Evolutionary conservation across 2,797 vertebrate species (phyloP).

Genomic region (Anabacerthia variegaticeps): DNA sequence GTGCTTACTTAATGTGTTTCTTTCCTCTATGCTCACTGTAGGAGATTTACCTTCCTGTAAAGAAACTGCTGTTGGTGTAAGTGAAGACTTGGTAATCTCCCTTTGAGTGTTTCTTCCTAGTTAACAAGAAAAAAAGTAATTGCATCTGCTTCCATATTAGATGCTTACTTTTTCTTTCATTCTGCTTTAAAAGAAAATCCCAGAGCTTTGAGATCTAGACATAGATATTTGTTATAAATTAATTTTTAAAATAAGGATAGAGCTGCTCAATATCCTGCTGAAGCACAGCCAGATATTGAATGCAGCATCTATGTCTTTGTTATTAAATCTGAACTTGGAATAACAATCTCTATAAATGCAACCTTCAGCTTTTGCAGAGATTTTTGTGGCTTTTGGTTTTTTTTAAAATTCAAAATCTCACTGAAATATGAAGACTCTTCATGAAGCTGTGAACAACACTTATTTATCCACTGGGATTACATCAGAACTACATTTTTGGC

Average conservation of each 20-base stretch:
- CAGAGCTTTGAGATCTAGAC: background rate
- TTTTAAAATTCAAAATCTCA: background rate
- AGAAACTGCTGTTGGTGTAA: background rate
- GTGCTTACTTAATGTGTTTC: background rate
- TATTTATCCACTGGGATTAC: conserved; percentile 58
- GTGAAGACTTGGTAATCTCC: background rate
- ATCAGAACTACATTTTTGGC: conserved; percentile 42
- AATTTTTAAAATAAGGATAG: background rate
- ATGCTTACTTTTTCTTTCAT: background rate
- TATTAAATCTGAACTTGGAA: background rate
- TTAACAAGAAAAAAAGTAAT: background rate
- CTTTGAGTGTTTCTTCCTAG: background rate
- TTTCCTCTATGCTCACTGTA: background rate
- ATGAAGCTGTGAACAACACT: conserved; percentile 2
- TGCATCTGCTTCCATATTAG: background rate
- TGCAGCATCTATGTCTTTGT: background rate
- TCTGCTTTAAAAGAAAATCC: background rate
- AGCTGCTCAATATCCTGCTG: background rate
- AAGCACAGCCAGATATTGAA: background rate
- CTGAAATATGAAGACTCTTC: background rate
- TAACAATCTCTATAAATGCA: background rate
- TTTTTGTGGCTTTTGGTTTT: background rate
- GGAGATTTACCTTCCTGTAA: background rate
- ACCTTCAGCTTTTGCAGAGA: background rate
- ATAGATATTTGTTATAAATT: background rate